These are phyloP conservation scores for Enchytraeus crypticus DNA, from an alignment of 2,888 invertebrate species.

Conservation along the genomic window DNA sequence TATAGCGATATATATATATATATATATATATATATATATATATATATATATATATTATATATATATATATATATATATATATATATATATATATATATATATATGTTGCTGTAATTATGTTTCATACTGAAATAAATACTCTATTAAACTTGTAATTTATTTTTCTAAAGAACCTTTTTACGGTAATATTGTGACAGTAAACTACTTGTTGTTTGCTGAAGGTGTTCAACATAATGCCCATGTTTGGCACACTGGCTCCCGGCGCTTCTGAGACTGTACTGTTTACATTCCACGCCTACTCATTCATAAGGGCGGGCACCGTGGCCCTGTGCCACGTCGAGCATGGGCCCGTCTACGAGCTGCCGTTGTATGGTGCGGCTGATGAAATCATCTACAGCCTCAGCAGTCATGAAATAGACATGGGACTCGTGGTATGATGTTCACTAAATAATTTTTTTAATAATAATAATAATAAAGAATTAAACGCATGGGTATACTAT, in stretches of 20 bases:
- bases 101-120: too few relatives aligned
- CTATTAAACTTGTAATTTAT: background rate
- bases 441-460: background rate
- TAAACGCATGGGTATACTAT: too few relatives aligned
- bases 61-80: too few relatives aligned
- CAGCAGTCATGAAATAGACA: constrained; percentile 43
- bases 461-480: too few relatives aligned
- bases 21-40: too few relatives aligned
- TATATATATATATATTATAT: too few relatives aligned
- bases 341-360: constrained; percentile 47
- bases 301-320: constrained; percentile 43
- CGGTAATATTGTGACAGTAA: background rate
- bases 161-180: background rate
- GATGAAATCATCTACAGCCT: constrained; percentile 46
- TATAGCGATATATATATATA: too few relatives aligned
- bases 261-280: constrained; percentile 48
- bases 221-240: constrained; percentile 49
- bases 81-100: too few relatives aligned
- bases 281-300: constrained; percentile 49
- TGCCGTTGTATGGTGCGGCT: constrained; percentile 45
- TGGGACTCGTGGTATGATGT: constrained; percentile 41
- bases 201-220: constrained; percentile 18
- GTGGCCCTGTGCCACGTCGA: constrained; percentile 48
- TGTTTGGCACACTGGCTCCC: constrained; percentile 46
- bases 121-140: background rate